These are phyloP conservation scores for Chaetops frenatus DNA, from an alignment of 2,113 vertebrate species.

Conservation along the genomic window DNA sequence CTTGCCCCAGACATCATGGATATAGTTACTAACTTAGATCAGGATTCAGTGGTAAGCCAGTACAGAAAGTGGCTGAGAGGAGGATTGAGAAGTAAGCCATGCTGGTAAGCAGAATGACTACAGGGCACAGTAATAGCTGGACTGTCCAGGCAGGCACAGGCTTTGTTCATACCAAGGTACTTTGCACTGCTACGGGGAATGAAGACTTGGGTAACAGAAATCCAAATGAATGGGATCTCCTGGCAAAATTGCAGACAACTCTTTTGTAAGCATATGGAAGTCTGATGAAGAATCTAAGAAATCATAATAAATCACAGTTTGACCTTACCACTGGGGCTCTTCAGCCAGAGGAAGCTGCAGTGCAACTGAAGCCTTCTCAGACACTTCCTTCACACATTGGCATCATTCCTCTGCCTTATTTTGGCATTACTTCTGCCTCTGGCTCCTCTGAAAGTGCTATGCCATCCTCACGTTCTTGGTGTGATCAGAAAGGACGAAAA, in stretches of 20 bases:
- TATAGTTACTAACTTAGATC: not conserved
- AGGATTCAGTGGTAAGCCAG: not conserved
- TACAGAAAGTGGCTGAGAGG: not conserved
- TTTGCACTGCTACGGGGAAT: not conserved
- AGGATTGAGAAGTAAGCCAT: not conserved
- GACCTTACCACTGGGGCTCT: not conserved
- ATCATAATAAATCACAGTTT: not conserved
- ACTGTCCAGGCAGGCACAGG: not conserved
- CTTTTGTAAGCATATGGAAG: not conserved
- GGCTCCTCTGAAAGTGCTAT: not conserved
- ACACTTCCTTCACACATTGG: accelerated
- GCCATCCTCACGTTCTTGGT: not conserved
- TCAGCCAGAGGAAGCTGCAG: not conserved
- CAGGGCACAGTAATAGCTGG: not conserved
- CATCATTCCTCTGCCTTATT: not conserved
- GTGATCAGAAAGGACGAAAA: constrained; percentile 1
- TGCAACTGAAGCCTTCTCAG: not conserved
- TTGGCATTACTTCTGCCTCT: not conserved
- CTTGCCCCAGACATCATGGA: not conserved
- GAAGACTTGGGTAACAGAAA: not conserved
- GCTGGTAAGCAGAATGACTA: not conserved
- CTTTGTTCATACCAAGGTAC: not conserved
- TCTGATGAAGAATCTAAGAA: not conserved
- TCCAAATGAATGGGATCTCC: not conserved
- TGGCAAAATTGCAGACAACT: not conserved